Percentiles rank a stretch among this genome's conserved stretches.
These are phyloP conservation scores for Anorthoa munda DNA, from an alignment of 2,888 invertebrate species.

Conservation along the genomic window DNA sequence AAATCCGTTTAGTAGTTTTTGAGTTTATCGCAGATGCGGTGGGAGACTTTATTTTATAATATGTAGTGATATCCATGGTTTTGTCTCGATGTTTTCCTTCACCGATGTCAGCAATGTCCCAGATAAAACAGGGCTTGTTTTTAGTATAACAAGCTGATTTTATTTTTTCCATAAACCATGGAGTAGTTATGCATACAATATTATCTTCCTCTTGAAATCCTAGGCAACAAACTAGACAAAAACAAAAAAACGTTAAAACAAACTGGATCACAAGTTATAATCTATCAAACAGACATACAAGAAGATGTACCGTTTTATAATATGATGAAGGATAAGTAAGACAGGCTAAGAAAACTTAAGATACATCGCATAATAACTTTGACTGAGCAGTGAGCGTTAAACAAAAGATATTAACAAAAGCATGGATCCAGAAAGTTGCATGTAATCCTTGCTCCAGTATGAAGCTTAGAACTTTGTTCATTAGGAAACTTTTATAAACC, in stretches of 20 bases:
- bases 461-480: constrained; percentile 54
- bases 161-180: no score
- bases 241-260: background rate
- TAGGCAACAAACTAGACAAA: background rate
- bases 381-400: constrained; percentile 7
- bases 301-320: background rate
- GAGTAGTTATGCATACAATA: no score
- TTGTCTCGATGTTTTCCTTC: no score
- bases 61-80: no score
- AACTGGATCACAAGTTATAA: background rate
- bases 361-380: constrained; percentile 18
- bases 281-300: background rate
- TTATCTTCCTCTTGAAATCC: background rate
- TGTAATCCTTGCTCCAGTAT: constrained; percentile 40
- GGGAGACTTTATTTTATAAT: no score
- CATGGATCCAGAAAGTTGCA: constrained; percentile 23
- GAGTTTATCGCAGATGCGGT: no score
- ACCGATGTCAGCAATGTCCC: no score
- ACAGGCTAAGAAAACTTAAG: constrained; percentile 5
- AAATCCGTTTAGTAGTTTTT: no score
- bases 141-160: no score
- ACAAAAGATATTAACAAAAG: constrained; percentile 31
- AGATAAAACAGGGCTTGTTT: no score
- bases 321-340: constrained; percentile 13
- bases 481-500: constrained; percentile 45